Evolutionary conservation across 1,140 invertebrate species (phyloP), one percentile per base, ranked within the genome.

Genomic region (Brachionus angularis): DNA sequence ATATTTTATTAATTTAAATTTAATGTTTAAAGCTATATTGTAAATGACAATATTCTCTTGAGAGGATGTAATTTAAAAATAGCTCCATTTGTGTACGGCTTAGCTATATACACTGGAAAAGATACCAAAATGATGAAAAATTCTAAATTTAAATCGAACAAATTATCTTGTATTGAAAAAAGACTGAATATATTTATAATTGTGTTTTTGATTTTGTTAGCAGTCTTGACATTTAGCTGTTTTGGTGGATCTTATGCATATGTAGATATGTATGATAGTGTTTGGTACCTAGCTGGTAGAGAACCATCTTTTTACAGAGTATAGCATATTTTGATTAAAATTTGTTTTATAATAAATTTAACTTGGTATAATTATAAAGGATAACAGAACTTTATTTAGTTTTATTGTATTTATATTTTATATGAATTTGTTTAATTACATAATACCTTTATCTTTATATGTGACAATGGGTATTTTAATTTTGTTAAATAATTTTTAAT

Each of bases 41-140:
- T 86, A 71, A 94, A 91, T 73, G 91, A 96, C 75, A 95, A 97
- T 85, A 85, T 98, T 72, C 83, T 98, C 71, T 84, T 98, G 36
- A 84, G 94, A 77, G 94, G 95, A 76, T 97, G 93, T 82, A 85
- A 91, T 72, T 84, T 98, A 42, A 93, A 95, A 80, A 97, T 98
- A 79, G 89, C 89, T 1, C 88, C 91, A 76, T 96, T 87, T 80
- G 86, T 96, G 39, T 94, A 98, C 79, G 95, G 95, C 70, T 88
- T 88, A 80, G 89, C 89, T 23, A 83, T 92, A 21, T 93, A 91
- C 75, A 92, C 90, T 12, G 89, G 89, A 1, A 85, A 86, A 77
- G 88, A 91, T 61, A 91, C 90, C 0, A 91, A 92, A 80, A 80
- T 93, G 75, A 88, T 89, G 7, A 79, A 90, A 7, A 93, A 93